These are phyloP conservation scores for Promerops cafer DNA, from an alignment of 2,113 vertebrate genomes.

Conservation along the genomic window DNA sequence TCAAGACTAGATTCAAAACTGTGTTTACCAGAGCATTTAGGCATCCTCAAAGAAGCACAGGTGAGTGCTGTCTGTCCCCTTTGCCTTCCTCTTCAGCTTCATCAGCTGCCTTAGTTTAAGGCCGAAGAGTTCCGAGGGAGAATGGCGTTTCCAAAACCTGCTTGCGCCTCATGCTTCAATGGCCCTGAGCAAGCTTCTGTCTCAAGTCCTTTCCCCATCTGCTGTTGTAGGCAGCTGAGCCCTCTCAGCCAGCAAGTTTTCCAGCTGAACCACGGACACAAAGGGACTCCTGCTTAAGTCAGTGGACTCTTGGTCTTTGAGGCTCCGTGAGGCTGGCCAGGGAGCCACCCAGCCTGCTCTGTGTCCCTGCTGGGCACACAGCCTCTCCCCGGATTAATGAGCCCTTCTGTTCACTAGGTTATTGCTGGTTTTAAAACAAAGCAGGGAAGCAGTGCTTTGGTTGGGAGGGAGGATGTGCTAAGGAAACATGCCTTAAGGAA, in stretches of 20 bases:
- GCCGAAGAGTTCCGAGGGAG: neutral
- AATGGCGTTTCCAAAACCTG: neutral
- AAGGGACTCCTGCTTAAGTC: neutral
- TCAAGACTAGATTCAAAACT: neutral
- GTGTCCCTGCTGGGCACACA: neutral
- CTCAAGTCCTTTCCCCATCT: neutral
- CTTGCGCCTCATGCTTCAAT: neutral
- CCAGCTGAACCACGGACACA: neutral
- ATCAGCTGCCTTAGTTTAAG: neutral
- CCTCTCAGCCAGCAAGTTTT: neutral
- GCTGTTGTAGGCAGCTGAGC: neutral
- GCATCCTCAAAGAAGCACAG: neutral
- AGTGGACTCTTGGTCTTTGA: neutral
- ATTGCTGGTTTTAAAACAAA: conserved; percentile 1
- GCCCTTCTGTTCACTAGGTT: neutral
- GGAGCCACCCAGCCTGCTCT: neutral
- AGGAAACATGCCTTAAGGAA: conserved; percentile 9
- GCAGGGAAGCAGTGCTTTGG: neutral
- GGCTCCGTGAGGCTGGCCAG: neutral
- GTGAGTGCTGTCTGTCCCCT: neutral
- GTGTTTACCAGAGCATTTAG: neutral
- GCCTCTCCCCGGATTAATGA: neutral
- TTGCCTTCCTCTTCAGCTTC: neutral
- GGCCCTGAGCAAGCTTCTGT: neutral
- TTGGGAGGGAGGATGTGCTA: neutral